Conservation (phyloP, 2,888 invertebrate species). For the Orthonevra nobilis region DNA sequence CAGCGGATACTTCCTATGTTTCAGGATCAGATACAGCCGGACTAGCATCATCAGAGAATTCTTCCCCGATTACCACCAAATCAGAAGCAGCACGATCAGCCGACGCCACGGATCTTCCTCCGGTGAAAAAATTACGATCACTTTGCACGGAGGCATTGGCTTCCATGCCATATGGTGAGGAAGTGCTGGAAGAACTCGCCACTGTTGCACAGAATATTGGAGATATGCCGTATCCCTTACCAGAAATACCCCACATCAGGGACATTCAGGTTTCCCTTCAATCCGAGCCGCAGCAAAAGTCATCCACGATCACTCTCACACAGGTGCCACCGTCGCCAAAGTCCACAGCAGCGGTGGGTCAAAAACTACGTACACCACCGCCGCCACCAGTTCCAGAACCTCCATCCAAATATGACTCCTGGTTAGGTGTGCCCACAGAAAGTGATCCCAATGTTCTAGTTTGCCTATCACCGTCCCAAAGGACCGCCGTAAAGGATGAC, state of each 20-base stretch:
- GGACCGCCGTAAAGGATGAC: slow-evolving; percentile 77
- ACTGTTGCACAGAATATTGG: slow-evolving; percentile 82
- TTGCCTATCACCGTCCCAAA: slow-evolving; percentile 88
- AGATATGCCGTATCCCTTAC: slow-evolving; percentile 81
- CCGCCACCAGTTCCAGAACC: slow-evolving; percentile 70
- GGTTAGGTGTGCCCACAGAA: slow-evolving; percentile 84
- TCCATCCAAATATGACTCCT: slow-evolving; percentile 75
- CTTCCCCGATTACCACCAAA: slow-evolving; percentile 52
- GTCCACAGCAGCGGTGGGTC: slow-evolving; percentile 25
- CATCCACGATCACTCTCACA: slow-evolving; percentile 39
- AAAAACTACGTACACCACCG: slow-evolving; percentile 58
- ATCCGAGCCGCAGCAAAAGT: slow-evolving; percentile 19
- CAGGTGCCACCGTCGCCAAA: slow-evolving; percentile 52
- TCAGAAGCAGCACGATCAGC: slow-evolving; percentile 53
- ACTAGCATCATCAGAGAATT: slow-evolving; percentile 42
- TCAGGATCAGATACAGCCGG: slow-evolving; percentile 70
- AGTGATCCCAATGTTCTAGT: slow-evolving; percentile 83
- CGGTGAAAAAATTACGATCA: slow-evolving; percentile 83
- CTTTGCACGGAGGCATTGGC: slow-evolving; percentile 85
- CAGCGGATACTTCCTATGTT: slow-evolving; percentile 77
- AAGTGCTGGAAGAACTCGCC: slow-evolving; percentile 86
- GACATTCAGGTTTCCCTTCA: slow-evolving; percentile 77
- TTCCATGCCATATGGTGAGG: slow-evolving; percentile 85
- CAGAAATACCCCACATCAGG: slow-evolving; percentile 81
- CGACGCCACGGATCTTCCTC: slow-evolving; percentile 69